Evolutionary conservation across 1,140 invertebrate genomes (phyloP), one percentile per base, ranked within the genome.

Genomic region (Melipona quadrifasciata): DNA sequence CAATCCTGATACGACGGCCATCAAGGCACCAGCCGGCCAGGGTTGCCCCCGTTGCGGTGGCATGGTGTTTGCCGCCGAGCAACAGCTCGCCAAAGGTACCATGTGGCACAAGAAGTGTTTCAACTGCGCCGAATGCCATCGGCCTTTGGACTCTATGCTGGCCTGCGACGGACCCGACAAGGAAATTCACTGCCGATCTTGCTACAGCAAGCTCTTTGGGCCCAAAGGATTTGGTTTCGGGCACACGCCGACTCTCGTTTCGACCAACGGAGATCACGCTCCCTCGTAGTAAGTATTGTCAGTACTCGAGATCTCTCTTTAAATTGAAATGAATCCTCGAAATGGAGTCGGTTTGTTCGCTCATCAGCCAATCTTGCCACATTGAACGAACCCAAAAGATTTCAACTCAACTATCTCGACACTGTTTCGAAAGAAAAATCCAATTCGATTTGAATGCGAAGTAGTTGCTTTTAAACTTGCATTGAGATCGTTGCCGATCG

Each of bases 21-120:
- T 98, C 91, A 97, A 97, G 93, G 98, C 98, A 12, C 97, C 97
- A 78, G 96, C 97, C 83, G 97, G 98, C 61, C 97, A 99, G 95
- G 97, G 98, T 53, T 99, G 98, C 93, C 98, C 98, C 2, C 96
- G 98, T 81, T 99, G 98, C 93, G 98, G 98, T 75, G 98, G 98
- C 84, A 97, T 97, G 95, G 98, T 99, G 17, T 99, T 98, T 93
- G 98, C 98, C 68, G 98, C 98, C 87, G 98, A 99, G 94, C 98
- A 98, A 95, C 98, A 98, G 95, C 95, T 99, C 65, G 98, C 98
- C 90, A 98, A 98, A 93, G 98, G 98, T 95, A 97, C 97, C 96
- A 98, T 98, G 96, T 99, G 98, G 98, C 98, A 99, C 95, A 98
- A 98, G 95, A 97, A 97, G 92, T 99, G 98, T 95, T 99, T 98